These are phyloP conservation scores for Tenthredo scrophulariae DNA, from an alignment of 2,888 invertebrate species.

Conservation along the genomic window DNA sequence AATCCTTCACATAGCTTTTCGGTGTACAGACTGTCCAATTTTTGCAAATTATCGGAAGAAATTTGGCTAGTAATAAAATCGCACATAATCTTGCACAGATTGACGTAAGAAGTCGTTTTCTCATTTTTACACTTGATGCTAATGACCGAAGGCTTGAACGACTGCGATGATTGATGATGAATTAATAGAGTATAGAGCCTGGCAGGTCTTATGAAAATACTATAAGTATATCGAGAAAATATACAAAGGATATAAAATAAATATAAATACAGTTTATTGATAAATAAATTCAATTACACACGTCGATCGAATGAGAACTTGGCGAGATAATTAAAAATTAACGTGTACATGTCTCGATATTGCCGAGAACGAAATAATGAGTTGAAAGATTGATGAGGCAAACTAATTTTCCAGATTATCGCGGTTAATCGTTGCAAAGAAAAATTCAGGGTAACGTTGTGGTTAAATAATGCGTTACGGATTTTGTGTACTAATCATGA, in stretches of 20 bases:
- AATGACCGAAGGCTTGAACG: neutral
- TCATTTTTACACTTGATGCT: neutral
- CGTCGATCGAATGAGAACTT: neutral
- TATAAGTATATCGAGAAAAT: neutral
- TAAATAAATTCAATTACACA: neutral
- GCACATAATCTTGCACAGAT: neutral
- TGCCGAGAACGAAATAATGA: neutral
- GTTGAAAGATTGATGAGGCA: neutral
- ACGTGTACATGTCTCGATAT: neutral
- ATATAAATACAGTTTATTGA: neutral
- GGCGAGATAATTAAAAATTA: neutral
- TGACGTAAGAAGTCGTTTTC: neutral
- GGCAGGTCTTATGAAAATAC: neutral
- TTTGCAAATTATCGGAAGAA: neutral
- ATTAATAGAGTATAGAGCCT: neutral
- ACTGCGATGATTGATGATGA: neutral
- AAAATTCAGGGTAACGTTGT: neutral
- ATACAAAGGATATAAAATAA: neutral
- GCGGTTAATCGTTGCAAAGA: neutral
- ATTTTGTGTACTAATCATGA: neutral
- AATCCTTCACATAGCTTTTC: neutral
- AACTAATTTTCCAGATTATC: neutral
- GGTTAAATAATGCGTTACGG: neutral
- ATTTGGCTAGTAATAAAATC: neutral
- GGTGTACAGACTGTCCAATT: neutral